Base-by-base conservation (phyloP, 2,797 vertebrate species). In the Loris lydekkerianus region DNA sequence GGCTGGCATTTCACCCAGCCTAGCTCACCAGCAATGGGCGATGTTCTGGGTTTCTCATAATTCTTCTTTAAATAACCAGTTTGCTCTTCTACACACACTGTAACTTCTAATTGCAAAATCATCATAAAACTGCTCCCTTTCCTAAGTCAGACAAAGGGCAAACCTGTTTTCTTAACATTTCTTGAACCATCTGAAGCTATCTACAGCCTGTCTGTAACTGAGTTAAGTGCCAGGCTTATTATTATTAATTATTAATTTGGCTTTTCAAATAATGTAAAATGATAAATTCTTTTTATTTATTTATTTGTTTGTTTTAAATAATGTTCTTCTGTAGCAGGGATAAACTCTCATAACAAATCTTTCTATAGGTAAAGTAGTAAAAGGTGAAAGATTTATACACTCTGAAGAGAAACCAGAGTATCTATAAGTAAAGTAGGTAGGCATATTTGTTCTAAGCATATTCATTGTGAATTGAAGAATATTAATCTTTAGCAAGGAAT, bases 191-290 rank as follows among this genome's bases (percentile, higher is more conserved):
- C 83, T 73, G 5, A 77, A 70, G 46, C 46, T 86, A n/a, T 69
- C 49, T 5, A 56, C 10, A 37, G 77, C 25, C 37, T 81, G 9
- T 40, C 7, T 53, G 25, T 34, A 27, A 85, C 34, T 72, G 15
- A 58, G 49, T 43, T 43, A 56, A 75, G 53, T 80, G 14, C 69
- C 65, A 90, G 43, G 34, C 29, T 77, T 34, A 34, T 34, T 34
- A 34, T 34, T 34, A 34, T 34, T 72, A 95, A 77, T 46, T 29
- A 86, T 49, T 72, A 80, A 67, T 53, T 73, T 61, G 49, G n/a
- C 65, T 89, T 91, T 67, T 40, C 70, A 63, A 80, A 80, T 90
- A 63, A 78, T 40, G 58, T 14, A 37, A 77, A 94, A 94, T 21
- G 60, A 53, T 5, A 78, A 37, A 43, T 46, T 88, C 20, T 46